phyloP scores from a whole-genome alignment of 2,888 invertebrate genomes.

The Drosophila picticornis region DNA sequence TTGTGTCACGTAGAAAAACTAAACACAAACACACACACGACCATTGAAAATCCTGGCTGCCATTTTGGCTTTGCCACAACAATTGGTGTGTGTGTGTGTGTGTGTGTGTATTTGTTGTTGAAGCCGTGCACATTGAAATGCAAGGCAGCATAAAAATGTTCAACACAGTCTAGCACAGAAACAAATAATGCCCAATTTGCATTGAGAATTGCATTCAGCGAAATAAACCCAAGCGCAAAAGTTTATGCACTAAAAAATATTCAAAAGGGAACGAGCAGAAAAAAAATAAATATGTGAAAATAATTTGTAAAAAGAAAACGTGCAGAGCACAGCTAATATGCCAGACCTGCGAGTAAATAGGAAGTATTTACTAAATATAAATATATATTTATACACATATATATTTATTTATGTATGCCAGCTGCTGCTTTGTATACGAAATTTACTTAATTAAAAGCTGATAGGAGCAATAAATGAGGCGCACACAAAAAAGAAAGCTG shows the following conservation, averaged over 20 bases:
- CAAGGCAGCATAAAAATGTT: conserved; percentile 77
- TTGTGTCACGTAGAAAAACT: conserved; percentile 81
- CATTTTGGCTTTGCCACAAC: conserved; percentile 62
- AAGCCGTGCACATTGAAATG: conserved; percentile 70
- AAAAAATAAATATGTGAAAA: conserved; percentile 25
- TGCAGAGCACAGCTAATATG: conserved; percentile 59
- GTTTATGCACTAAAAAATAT: conserved; percentile 59
- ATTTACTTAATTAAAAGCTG: conserved; percentile 69
- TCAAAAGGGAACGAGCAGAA: conserved; percentile 11
- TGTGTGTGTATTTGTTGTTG: conserved; percentile 9
- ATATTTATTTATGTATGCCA: not conserved
- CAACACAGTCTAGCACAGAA: conserved; percentile 69
- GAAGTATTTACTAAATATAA: conserved; percentile 50
- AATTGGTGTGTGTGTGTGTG: conserved; percentile 28
- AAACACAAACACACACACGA: conserved; percentile 24
- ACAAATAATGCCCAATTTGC: conserved; percentile 80
- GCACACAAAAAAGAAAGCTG: conserved; percentile 22
- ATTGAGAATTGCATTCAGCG: conserved; percentile 64
- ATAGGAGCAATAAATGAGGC: conserved; percentile 50
- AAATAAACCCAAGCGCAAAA: conserved; percentile 38
- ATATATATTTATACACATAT: conserved; percentile 3
- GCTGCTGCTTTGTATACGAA: conserved; percentile 8
- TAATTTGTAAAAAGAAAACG: conserved; percentile 40
- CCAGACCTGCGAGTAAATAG: conserved; percentile 59
- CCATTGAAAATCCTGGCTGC: conserved; percentile 69